Conservation (phyloP, 2,113 vertebrate species). For the Saguinus midas region DNA sequence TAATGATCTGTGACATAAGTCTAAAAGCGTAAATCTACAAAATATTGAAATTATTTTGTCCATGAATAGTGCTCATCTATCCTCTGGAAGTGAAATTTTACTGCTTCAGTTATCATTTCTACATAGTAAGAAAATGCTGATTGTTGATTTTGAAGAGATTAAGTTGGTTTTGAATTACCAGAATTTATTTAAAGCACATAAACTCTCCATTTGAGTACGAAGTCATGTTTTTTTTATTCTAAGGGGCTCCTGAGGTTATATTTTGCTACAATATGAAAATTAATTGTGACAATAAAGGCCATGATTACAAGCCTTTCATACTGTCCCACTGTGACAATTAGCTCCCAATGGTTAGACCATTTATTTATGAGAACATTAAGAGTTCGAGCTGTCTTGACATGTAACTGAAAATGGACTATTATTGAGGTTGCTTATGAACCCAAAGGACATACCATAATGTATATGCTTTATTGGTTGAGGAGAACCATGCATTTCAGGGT, state of each 20-base stretch:
- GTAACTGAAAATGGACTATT: slow-evolving; percentile 77
- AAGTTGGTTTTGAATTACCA: slow-evolving; percentile 74
- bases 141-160: slow-evolving; percentile 74
- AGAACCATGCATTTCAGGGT: slow-evolving; percentile 72
- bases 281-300: slow-evolving; percentile 82
- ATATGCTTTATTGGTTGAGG: slow-evolving; percentile 78
- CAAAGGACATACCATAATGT: slow-evolving; percentile 65
- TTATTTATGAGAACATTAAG: slow-evolving; percentile 83
- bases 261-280: slow-evolving; percentile 85
- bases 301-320: slow-evolving; percentile 80
- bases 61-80: slow-evolving; percentile 57
- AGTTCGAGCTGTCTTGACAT: slow-evolving; percentile 77
- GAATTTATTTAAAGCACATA: slow-evolving; percentile 75
- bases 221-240: slow-evolving; percentile 75
- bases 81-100: slow-evolving; percentile 71
- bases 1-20: slow-evolving; percentile 71
- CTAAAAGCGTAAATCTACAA: slow-evolving; percentile 73
- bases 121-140: slow-evolving; percentile 66
- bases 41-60: slow-evolving; percentile 73
- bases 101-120: slow-evolving; percentile 51
- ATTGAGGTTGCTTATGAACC: slow-evolving; percentile 68
- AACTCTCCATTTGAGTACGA: slow-evolving; percentile 65
- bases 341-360: slow-evolving; percentile 83
- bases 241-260: slow-evolving; percentile 81
- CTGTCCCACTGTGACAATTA: slow-evolving; percentile 86